A percentile compares a stretch with the other conserved stretches of the same genome.
Conservation (phyloP, 2,113 vertebrate species). For the Tenrec ecaudatus region DNA sequence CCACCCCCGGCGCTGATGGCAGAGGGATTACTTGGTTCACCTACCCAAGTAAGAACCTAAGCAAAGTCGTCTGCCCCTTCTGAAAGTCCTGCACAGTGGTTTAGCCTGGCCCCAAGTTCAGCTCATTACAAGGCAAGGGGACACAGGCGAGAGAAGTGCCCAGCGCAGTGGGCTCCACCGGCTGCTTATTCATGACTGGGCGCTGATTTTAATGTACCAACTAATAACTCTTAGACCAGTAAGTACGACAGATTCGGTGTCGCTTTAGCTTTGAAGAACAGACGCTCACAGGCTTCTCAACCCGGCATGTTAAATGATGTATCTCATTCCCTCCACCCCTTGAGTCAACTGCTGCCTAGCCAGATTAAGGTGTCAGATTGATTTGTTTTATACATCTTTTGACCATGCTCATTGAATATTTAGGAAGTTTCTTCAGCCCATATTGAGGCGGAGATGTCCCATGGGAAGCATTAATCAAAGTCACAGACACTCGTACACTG, state of each 20-base stretch:
- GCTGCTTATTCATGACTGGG: conserved; percentile 81
- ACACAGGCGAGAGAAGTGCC: conserved; percentile 73
- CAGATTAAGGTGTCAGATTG: conserved; percentile 97
- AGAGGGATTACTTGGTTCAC: neutral
- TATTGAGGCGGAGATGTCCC: conserved; percentile 92
- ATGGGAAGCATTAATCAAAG: conserved; percentile 93
- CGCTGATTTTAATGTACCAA: conserved; percentile 86
- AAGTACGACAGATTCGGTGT: conserved; percentile 88
- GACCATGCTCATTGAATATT: conserved; percentile 95
- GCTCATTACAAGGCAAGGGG: conserved; percentile 67
- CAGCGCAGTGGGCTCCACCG: conserved; percentile 66
- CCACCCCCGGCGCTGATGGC: accelerated
- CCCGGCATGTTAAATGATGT: conserved; percentile 94
- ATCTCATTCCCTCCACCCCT: conserved; percentile 92
- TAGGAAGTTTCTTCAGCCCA: conserved; percentile 94
- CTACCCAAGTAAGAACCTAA: neutral
- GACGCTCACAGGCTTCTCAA: conserved; percentile 94
- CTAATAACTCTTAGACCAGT: conserved; percentile 89
- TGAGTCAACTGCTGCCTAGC: conserved; percentile 94
- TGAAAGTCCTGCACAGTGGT: conserved; percentile 48
- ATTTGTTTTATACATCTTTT: conserved; percentile 96
- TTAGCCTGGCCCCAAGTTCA: conserved; percentile 75
- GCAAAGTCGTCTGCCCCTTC: conserved; percentile 63
- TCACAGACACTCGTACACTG: conserved; percentile 89
- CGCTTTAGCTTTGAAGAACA: conserved; percentile 90